Percentiles rank a stretch among this genome's conserved stretches.
These are phyloP conservation scores for Drosophila leontia DNA, from an alignment of 1,140 invertebrate species.

Conservation along the genomic window DNA sequence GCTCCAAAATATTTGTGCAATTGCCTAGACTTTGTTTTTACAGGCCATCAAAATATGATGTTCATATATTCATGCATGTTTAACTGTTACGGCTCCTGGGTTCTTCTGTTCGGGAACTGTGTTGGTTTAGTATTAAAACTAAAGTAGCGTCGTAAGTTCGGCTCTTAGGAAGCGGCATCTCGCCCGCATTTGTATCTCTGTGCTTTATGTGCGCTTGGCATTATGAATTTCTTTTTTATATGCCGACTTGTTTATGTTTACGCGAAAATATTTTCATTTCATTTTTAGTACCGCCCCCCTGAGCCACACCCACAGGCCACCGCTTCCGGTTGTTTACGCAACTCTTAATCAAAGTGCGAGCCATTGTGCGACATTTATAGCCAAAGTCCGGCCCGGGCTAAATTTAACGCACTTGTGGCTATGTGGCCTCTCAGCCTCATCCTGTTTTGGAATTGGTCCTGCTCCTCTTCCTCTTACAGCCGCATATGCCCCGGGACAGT, in stretches of 20 bases:
- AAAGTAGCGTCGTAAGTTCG: conserved; percentile 42
- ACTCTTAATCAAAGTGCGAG: conserved; percentile 70
- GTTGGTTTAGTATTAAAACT: conserved; percentile 44
- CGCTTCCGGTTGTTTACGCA: conserved; percentile 63
- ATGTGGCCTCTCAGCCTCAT: conserved; percentile 6
- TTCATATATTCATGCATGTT: conserved; percentile 35
- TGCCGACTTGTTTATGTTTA: conserved; percentile 64
- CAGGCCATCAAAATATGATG: conserved; percentile 48
- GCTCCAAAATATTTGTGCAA: conserved; percentile 40
- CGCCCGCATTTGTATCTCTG: conserved; percentile 5
- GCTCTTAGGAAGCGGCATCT: conserved; percentile 12
- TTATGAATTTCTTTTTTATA: conserved; percentile 62
- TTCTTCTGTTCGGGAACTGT: neutral
- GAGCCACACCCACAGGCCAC: neutral
- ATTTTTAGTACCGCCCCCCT: conserved; percentile 56
- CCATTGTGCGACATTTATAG: conserved; percentile 69
- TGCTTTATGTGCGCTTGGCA: conserved; percentile 27
- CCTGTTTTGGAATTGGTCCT: neutral
- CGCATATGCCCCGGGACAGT: conserved; percentile 28
- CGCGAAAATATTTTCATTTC: conserved; percentile 74
- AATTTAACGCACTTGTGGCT: conserved; percentile 61
- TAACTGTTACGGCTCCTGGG: conserved; percentile 17
- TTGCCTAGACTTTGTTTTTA: conserved; percentile 44
- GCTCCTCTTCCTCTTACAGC: neutral
- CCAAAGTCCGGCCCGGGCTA: conserved; percentile 37